Evolutionary conservation across 2,113 vertebrate species (phyloP), one percentile per base, ranked within the genome.

Genomic region (Bubo scandiacus): DNA sequence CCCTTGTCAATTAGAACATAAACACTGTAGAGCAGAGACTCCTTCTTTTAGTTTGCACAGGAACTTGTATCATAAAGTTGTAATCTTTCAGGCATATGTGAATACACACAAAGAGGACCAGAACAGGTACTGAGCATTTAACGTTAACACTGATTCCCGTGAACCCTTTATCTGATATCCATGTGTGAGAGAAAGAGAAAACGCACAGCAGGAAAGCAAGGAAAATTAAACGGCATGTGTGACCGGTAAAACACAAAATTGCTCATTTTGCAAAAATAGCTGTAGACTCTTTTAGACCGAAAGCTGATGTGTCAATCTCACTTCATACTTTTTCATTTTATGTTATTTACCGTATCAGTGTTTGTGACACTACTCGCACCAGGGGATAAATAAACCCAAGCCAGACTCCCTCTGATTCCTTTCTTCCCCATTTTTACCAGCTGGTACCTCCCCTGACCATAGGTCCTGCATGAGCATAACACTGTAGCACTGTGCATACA

Each of bases 201-300:
- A 91, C 25, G 12, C 45, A 51, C 45, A 83, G 75, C 58, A 80
- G 58, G 82, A 82, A 77, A 92, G 87, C 5, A 43, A 68, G 30
- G 36, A 51, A 80, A 95, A 93, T 82, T n/a, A 93, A 97, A 79
- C 25, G 82, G 81, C 14, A 6, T 26, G 23, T 40, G 47, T 80
- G 79, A 87, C 43, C 2, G 0, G 52, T 57, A 82, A 87, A 10
- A 43, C 11, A 88, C 40, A 57, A 36, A 90, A 85, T 32, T 25
- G 20, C 29, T 92, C 61, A 38, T 88, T 85, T 84, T 74, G 17
- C 65, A 93, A 79, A 93, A 79, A 72, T 8, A 85, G 38, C 66
- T 47, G 15, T 66, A 52, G 61, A 75, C 4, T 43, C 45, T 79
- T 92, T 38, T 18, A 84, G n/a, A 59, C 21, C 6, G 2, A 81